Percentiles rank a stretch among this genome's conserved stretches.
Conservation (phyloP, 2,797 vertebrate species). For the Podarcis lilfordi region DNA sequence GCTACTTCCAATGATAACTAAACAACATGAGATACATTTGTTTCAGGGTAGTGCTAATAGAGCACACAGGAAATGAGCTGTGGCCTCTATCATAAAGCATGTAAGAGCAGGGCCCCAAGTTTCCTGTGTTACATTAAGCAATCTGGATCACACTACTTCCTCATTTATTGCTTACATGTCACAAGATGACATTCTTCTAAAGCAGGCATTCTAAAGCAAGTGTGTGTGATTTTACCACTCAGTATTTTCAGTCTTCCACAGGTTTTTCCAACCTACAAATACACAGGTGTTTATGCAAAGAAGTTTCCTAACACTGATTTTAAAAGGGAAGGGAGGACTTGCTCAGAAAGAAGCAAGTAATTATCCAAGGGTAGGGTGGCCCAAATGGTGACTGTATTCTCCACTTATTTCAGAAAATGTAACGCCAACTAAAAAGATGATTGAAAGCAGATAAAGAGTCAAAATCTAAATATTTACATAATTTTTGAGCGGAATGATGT, state of each 20-base stretch:
- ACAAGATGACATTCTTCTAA: neutral
- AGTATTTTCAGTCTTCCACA: neutral
- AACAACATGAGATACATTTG: neutral
- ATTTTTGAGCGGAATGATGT: neutral
- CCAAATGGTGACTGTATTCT: neutral
- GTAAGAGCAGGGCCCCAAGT: neutral
- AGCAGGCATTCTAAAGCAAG: neutral
- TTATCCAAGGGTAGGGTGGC: neutral
- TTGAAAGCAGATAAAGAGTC: neutral
- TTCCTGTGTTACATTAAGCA: constrained; percentile 7
- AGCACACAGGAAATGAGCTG: neutral
- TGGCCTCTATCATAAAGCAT: neutral
- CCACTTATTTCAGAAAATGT: neutral
- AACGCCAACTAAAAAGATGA: neutral
- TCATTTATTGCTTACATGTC: neutral
- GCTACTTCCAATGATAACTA: neutral
- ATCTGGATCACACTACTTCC: constrained; percentile 19
- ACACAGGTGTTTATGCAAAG: neutral
- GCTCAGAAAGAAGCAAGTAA: neutral
- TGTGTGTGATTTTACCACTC: neutral
- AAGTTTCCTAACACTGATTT: neutral
- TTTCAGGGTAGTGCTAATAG: neutral
- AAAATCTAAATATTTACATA: no score
- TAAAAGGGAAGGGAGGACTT: neutral
- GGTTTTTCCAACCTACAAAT: neutral